Evolutionary conservation across 1,140 invertebrate genomes (phyloP).

Genomic region (Drosophila aff.): DNA sequence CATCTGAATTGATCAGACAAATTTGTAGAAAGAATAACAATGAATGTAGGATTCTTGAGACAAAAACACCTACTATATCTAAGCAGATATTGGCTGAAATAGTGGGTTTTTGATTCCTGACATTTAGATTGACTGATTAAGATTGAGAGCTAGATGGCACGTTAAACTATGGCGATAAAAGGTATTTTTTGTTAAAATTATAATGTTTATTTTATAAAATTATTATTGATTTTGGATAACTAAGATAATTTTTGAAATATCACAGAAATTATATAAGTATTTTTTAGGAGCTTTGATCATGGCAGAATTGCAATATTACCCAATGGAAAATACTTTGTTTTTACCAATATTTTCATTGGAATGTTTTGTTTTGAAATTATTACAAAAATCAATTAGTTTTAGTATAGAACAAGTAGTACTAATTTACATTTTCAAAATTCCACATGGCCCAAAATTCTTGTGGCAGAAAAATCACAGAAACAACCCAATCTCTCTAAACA

Average conservation of each 20-base stretch:
- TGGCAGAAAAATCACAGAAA: not conserved
- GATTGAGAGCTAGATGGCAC: slow-evolving; percentile 15
- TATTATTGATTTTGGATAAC: not conserved
- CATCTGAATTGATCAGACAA: not conserved
- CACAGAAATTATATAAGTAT: no score
- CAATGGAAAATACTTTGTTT: no score
- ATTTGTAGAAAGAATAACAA: not conserved
- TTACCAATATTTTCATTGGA: no score
- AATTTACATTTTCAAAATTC: slow-evolving; percentile 1
- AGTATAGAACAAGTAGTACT: not conserved
- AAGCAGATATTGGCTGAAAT: not conserved
- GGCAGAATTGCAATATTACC: no score
- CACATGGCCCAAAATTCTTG: slow-evolving; percentile 31
- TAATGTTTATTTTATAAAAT: not conserved
- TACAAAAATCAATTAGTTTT: slow-evolving; percentile 11
- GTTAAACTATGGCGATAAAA: not conserved
- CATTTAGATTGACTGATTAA: slow-evolving; percentile 29
- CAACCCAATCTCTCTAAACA: slow-evolving; percentile 12
- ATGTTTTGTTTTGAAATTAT: not conserved
- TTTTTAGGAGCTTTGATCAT: no score
- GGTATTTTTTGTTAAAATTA: not conserved
- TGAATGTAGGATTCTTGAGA: not conserved
- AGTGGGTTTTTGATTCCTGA: slow-evolving; percentile 9
- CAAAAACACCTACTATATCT: not conserved
- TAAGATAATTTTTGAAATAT: not conserved